phyloP scores from a whole-genome alignment of 2,113 vertebrate species.

The Archocentrus centrarchus region DNA sequence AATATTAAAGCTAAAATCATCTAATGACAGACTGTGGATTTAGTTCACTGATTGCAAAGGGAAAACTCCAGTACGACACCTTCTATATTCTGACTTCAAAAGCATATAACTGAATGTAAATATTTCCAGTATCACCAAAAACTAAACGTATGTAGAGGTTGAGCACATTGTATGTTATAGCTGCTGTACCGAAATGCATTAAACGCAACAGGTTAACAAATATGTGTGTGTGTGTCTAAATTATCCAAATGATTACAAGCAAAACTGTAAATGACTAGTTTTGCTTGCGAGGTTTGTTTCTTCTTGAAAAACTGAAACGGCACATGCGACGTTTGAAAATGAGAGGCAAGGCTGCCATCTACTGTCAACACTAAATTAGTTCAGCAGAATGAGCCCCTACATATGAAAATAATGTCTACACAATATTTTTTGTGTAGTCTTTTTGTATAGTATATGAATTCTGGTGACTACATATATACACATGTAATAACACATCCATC shows the following conservation, averaged over 20 bases:
- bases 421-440: not conserved
- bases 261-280: not conserved
- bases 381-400: not conserved
- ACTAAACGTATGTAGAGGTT: not conserved
- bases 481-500: not conserved
- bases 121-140: not conserved
- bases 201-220: not conserved
- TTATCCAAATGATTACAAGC: not conserved
- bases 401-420: not conserved
- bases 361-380: conserved; percentile 7
- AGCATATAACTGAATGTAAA: too few relatives aligned
- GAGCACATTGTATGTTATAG: not conserved
- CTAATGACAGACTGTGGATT: not conserved
- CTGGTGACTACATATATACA: not conserved
- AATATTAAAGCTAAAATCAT: not conserved
- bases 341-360: conserved; percentile 46
- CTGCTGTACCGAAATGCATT: not conserved
- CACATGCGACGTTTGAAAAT: not conserved
- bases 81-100: not conserved
- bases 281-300: too few relatives aligned
- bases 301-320: too few relatives aligned
- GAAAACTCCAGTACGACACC: not conserved
- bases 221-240: too few relatives aligned
- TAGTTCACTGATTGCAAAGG: not conserved
- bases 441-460: not conserved